Evolutionary conservation across 2,888 invertebrate species (phyloP).

Genomic region (Napeogenes inachia): DNA sequence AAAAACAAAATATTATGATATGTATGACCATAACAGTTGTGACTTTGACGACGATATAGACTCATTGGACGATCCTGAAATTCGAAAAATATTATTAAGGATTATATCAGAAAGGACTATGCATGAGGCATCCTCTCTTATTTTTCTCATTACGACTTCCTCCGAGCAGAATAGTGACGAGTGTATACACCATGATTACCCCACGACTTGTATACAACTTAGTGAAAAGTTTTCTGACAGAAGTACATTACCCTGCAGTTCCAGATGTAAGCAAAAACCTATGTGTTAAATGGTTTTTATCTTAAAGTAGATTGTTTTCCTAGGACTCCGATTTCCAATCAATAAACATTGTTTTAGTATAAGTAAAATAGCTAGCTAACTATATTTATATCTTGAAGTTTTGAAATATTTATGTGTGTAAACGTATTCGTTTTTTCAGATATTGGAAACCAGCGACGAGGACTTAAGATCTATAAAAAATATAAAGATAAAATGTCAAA

Average conservation of each 20-base stretch:
- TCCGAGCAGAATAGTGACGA: conserved; percentile 36
- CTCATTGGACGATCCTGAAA: not conserved
- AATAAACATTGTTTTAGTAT: conserved; percentile 5
- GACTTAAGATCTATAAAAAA: conserved; percentile 12
- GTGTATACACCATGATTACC: conserved; percentile 19
- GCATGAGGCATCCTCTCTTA: conserved; percentile 40
- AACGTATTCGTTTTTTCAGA: not conserved
- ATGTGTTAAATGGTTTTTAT: not conserved
- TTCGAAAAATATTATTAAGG: not conserved
- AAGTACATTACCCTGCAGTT: conserved; percentile 22
- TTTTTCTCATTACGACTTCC: conserved; percentile 42
- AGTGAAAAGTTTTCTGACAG: conserved; percentile 35
- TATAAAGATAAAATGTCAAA: conserved; percentile 2
- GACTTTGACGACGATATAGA: not conserved
- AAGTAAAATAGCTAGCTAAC: too few relatives aligned
- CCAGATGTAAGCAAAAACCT: conserved; percentile 30
- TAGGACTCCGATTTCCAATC: conserved; percentile 8
- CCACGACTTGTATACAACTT: conserved; percentile 40
- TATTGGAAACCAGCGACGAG: conserved; percentile 5
- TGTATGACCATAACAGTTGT: not conserved
- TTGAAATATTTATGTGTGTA: not conserved
- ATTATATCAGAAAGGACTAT: conserved; percentile 7
- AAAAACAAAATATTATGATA: not conserved
- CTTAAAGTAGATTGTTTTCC: not conserved
- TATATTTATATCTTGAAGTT: not conserved